These are phyloP conservation scores for Sphaerolaimus hirsutus DNA, from an alignment of 2,888 invertebrate genomes.

Conservation along the genomic window DNA sequence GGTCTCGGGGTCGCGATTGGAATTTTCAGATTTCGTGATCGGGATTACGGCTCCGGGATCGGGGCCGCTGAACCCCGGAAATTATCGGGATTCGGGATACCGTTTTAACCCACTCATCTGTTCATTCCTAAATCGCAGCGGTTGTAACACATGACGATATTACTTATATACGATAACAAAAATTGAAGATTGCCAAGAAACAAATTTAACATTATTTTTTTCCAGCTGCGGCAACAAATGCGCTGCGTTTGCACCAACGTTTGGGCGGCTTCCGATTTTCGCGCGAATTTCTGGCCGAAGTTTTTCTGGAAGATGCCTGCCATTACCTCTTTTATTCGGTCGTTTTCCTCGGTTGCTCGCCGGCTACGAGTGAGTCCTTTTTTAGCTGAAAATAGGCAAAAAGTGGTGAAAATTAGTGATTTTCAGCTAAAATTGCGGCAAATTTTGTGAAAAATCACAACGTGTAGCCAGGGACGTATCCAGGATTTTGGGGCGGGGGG, in stretches of 20 bases:
- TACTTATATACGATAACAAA: too few relatives aligned
- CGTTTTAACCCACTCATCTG: too few relatives aligned
- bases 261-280: slow-evolving; percentile 47
- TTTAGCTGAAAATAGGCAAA: neutral
- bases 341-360: slow-evolving; percentile 69
- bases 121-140: too few relatives aligned
- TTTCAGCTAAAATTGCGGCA: neutral
- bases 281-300: slow-evolving; percentile 50
- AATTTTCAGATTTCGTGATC: too few relatives aligned
- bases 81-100: too few relatives aligned
- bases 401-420: too few relatives aligned
- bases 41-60: too few relatives aligned
- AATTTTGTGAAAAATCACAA: neutral
- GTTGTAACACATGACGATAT: too few relatives aligned
- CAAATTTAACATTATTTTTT: neutral
- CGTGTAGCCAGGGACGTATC: too few relatives aligned
- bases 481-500: too few relatives aligned
- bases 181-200: neutral
- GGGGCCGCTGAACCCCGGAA: too few relatives aligned
- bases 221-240: slow-evolving; percentile 63
- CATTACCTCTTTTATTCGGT: slow-evolving; percentile 85
- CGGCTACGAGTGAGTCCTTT: slow-evolving; percentile 47
- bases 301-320: slow-evolving; percentile 62
- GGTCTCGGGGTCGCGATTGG: too few relatives aligned
- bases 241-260: slow-evolving; percentile 74